Evolutionary conservation across 2,113 vertebrate species (phyloP).

Genomic region (Ploceus nigricollis): DNA sequence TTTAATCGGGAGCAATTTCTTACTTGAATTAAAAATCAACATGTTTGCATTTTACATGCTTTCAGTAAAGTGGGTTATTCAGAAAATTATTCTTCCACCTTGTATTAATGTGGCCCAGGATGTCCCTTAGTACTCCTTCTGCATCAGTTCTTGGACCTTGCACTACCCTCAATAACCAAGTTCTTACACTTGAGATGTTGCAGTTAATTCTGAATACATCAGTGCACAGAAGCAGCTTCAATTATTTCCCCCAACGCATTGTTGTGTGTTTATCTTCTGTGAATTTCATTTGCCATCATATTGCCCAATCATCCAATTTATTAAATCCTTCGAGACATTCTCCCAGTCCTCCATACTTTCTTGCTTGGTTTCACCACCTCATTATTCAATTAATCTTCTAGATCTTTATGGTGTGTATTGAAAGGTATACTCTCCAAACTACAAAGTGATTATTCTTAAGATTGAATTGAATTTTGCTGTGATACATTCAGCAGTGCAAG

Average conservation of each 20-base stretch:
- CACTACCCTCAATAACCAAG: background rate
- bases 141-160: background rate
- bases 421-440: background rate
- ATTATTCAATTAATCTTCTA: constrained; percentile 5
- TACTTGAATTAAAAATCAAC: background rate
- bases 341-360: background rate
- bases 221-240: background rate
- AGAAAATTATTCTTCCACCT: background rate
- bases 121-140: background rate
- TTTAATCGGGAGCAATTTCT: background rate
- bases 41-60: background rate
- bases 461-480: background rate
- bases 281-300: constrained; percentile 3
- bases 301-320: background rate
- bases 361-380: constrained; percentile 7
- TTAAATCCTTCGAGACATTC: background rate
- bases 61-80: background rate
- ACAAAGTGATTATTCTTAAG: background rate
- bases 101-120: background rate
- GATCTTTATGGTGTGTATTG: background rate
- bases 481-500: background rate
- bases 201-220: constrained; percentile 20
- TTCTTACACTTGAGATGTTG: background rate
- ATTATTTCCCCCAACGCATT: background rate
- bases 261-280: background rate